Percentiles rank a stretch among this genome's conserved stretches.
These are phyloP conservation scores for Gymnocypris eckloni DNA, from an alignment of 2,797 vertebrate species.

Conservation along the genomic window DNA sequence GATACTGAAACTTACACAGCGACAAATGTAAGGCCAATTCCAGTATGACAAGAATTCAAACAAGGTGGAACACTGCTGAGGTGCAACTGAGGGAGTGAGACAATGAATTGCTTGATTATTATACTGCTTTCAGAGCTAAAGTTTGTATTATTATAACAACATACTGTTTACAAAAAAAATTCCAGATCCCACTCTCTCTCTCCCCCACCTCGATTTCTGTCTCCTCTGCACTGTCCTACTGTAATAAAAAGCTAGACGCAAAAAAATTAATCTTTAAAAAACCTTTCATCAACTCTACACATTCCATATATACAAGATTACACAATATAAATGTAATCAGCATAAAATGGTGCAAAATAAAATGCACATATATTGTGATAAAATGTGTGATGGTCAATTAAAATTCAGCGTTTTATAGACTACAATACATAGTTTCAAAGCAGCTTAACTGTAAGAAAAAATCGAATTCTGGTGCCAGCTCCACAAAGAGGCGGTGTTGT, in stretches of 20 bases:
- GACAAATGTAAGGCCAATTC: background rate
- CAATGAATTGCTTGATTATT: background rate
- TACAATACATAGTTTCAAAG: too few relatives aligned
- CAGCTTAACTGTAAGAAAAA: too few relatives aligned
- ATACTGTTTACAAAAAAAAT: too few relatives aligned
- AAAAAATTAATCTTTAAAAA: background rate
- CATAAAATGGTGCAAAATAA: background rate
- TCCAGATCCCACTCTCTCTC: too few relatives aligned
- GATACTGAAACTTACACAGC: background rate
- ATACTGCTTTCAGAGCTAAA: background rate
- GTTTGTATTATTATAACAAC: background rate
- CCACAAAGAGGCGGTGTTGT: too few relatives aligned
- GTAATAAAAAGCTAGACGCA: background rate
- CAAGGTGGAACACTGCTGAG: background rate
- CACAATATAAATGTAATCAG: background rate
- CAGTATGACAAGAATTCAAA: constrained; percentile 18
- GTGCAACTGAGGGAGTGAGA: background rate
- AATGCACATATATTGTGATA: too few relatives aligned
- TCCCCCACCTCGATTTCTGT: too few relatives aligned
- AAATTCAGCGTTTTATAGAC: too few relatives aligned
- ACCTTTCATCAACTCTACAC: background rate
- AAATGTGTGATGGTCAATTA: too few relatives aligned
- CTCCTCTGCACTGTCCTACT: too few relatives aligned
- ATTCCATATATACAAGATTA: background rate
- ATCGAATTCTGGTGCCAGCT: too few relatives aligned